Percentiles rank a stretch among this genome's conserved stretches.
phyloP scores from a whole-genome alignment of 2,113 vertebrate genomes.

The Ictidomys tridecemlineatus region DNA sequence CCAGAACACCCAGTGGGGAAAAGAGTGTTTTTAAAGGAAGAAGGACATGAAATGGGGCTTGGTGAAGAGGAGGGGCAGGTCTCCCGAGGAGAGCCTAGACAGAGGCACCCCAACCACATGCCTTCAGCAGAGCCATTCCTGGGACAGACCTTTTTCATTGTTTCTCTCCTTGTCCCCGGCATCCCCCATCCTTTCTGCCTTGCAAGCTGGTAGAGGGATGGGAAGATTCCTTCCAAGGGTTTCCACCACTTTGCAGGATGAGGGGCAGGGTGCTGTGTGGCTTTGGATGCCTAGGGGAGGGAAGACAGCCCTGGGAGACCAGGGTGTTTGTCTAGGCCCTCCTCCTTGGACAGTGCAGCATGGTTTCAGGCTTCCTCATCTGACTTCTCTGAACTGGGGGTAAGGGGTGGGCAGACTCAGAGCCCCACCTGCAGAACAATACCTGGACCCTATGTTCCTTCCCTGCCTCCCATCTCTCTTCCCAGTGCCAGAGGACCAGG shows the following conservation, averaged over 20 bases:
- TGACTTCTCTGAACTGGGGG: neutral
- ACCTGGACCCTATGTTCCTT: too few relatives aligned
- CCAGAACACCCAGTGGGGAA: neutral
- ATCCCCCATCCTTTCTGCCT: neutral
- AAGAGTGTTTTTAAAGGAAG: neutral
- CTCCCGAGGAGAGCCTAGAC: neutral
- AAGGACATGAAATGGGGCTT: neutral
- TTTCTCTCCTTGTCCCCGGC: rapidly evolving
- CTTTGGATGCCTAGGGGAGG: neutral
- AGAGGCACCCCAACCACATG: neutral
- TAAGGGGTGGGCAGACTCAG: neutral
- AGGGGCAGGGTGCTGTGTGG: neutral
- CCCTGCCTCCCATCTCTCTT: neutral
- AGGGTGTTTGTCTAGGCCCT: neutral
- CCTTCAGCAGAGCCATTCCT: neutral
- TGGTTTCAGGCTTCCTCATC: neutral
- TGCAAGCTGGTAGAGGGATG: neutral
- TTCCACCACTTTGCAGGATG: neutral
- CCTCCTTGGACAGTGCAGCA: neutral
- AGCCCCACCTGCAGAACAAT: neutral
- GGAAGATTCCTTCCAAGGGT: neutral
- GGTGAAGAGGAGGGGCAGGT: neutral
- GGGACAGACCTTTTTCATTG: neutral
- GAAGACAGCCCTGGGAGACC: neutral
- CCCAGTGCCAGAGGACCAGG: too few relatives aligned